Conservation (phyloP, 1,140 invertebrate species). For the Pseudomyrmex concolor region DNA sequence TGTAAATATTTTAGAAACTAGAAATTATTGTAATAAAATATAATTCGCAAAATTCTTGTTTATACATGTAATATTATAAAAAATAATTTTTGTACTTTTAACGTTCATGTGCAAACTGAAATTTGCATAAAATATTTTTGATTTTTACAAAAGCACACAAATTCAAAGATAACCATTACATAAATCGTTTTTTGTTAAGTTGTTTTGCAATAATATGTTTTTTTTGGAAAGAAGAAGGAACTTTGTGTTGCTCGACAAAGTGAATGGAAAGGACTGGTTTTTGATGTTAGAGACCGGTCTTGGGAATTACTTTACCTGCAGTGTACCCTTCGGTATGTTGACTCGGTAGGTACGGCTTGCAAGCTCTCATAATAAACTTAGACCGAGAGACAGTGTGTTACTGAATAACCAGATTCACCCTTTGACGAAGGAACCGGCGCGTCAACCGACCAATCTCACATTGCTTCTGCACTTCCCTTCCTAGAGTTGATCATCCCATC, state of each 20-base stretch:
- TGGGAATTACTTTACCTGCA: constrained; percentile 85
- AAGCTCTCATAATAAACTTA: constrained; percentile 85
- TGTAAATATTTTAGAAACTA: constrained; percentile 5
- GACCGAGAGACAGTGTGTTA: constrained; percentile 85
- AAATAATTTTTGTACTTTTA: background rate
- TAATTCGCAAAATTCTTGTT: background rate
- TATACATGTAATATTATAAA: background rate
- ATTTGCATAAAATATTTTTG: background rate
- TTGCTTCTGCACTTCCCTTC: constrained; percentile 82
- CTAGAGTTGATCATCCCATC: constrained; percentile 85
- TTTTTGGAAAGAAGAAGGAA: constrained; percentile 1
- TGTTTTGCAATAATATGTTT: background rate
- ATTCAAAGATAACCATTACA: background rate
- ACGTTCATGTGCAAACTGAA: background rate
- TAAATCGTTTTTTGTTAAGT: background rate
- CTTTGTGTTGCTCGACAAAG: background rate
- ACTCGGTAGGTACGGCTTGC: constrained; percentile 83
- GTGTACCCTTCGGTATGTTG: constrained; percentile 84
- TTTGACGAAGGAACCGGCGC: constrained; percentile 82
- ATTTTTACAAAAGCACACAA: background rate
- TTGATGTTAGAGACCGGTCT: constrained; percentile 81
- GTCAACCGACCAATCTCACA: constrained; percentile 82
- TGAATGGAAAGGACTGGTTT: constrained; percentile 6
- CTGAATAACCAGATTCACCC: constrained; percentile 85
- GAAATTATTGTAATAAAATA: background rate